Evolutionary conservation across 1,140 invertebrate genomes (phyloP).

Genomic region (Cecropterus lyciades): DNA sequence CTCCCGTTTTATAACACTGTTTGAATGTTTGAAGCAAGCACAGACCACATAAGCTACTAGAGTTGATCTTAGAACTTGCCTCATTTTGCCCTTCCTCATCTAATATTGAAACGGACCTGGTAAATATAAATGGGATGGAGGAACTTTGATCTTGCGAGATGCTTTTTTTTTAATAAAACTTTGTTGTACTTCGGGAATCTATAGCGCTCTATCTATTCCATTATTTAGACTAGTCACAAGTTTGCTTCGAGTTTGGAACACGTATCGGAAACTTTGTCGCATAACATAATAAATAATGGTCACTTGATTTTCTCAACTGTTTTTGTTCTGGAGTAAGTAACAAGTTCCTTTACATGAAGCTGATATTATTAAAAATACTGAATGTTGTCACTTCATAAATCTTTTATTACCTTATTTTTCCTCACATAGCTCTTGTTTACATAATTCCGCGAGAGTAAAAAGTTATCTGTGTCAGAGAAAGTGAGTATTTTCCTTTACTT

Average conservation of each 20-base stretch:
- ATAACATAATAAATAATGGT: slow-evolving; percentile 23
- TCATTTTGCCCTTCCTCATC: slow-evolving; percentile 30
- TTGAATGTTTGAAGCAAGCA: slow-evolving; percentile 17
- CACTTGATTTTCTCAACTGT: not conserved
- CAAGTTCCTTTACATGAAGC: too few species aligned
- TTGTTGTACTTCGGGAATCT: slow-evolving; percentile 24
- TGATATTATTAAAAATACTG: too few species aligned
- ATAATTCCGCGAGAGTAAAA: too few species aligned
- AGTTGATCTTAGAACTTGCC: slow-evolving; percentile 1
- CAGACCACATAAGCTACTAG: slow-evolving; percentile 27
- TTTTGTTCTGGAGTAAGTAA: too few species aligned
- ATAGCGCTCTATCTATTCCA: slow-evolving; percentile 29
- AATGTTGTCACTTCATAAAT: too few species aligned
- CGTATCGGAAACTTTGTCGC: slow-evolving; percentile 12
- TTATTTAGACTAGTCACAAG: slow-evolving; percentile 32
- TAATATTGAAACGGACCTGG: slow-evolving; percentile 26
- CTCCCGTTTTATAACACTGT: slow-evolving; percentile 31
- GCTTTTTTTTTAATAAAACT: slow-evolving; percentile 35
- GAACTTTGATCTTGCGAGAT: slow-evolving; percentile 27
- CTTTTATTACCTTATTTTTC: too few species aligned
- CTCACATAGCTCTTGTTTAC: too few species aligned
- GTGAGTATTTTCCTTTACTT: too few species aligned
- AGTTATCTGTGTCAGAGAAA: too few species aligned
- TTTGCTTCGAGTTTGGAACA: slow-evolving; percentile 11
- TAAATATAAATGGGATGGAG: slow-evolving; percentile 31